These are phyloP conservation scores for Drosophila pseudotalamancana DNA, from an alignment of 2,888 invertebrate genomes.

Conservation along the genomic window DNA sequence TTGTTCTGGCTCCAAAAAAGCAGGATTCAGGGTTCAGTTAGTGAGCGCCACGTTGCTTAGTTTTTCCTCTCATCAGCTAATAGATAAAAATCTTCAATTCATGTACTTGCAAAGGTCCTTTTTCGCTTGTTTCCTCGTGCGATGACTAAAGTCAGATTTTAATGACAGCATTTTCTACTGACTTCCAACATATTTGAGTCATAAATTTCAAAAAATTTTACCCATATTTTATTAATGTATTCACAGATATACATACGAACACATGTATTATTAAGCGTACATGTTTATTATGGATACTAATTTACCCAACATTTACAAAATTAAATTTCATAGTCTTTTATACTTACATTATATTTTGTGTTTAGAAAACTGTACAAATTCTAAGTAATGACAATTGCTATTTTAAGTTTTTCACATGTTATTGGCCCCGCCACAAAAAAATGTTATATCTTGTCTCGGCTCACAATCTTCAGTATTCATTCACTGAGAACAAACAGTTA, in stretches of 20 bases:
- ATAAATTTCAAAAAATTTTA: slow-evolving; percentile 2
- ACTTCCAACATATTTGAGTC: not conserved
- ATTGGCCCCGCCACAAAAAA: too few relatives aligned
- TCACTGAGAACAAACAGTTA: too few relatives aligned
- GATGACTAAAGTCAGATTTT: slow-evolving; percentile 1
- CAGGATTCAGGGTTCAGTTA: not conserved
- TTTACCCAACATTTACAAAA: too few relatives aligned
- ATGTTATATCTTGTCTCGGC: too few relatives aligned
- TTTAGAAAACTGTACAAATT: too few relatives aligned
- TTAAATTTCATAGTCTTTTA: too few relatives aligned
- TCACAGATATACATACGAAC: not conserved
- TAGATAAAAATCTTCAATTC: slow-evolving; percentile 1
- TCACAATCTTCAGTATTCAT: too few relatives aligned
- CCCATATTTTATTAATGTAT: not conserved
- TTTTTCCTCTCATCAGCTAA: slow-evolving; percentile 4
- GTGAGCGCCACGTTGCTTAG: not conserved
- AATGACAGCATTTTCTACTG: not conserved
- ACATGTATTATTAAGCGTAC: not conserved
- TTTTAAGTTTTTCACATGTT: too few relatives aligned
- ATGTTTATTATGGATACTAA: not conserved
- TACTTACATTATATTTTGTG: too few relatives aligned
- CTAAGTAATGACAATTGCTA: too few relatives aligned
- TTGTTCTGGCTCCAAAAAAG: slow-evolving; percentile 5
- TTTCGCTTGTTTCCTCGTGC: not conserved
- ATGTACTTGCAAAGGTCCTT: slow-evolving; percentile 8